Base-by-base conservation (phyloP, 2,113 vertebrate genomes). In the Redunca redunca region DNA sequence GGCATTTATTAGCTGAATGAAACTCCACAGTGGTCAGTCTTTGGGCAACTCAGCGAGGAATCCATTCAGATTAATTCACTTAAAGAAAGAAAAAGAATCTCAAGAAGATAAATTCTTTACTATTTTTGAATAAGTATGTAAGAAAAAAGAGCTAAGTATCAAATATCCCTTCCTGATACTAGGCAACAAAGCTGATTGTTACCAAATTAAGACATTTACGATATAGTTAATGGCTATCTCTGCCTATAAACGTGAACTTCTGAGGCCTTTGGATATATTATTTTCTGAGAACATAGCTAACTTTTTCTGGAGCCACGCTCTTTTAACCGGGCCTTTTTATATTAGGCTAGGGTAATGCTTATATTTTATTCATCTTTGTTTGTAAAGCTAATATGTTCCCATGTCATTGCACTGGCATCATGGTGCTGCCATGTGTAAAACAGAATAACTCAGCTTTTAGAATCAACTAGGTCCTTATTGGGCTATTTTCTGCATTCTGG, bases 391-490 rank as follows among this genome's bases (percentile, higher is more conserved):
- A 74, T 96, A 40, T 95, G 57, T 7, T 43, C 30, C 9, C 52
- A 58, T 90, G 52, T 81, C 57, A 77, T 96, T 90, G 77, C 19
- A 88, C 90, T 94, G 95, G 62, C 30, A 96, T 60, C 30, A 78
- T 80, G 67, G 81, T 30, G 7, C 48, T 50, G 26, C 30, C 92
- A 81, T 90, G 71, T 93, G 55, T 94, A 89, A 98, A 90, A 97
- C 90, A 81, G 95, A 96, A 86, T 91, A 92, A 62, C 62, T 36
- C 36, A 92, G 94, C 62, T 95, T 96, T 97, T 85, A 46, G 43
- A 96, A 97, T 97, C 91, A 96, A 48, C 97, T 97, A 96, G 26
- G 48, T n/a, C 19, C 90, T 96, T 82, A 97, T 33, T 98, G 80
- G 62, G 40, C 97, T 92, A 52, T 95, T 96, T 97, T 94, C 80